phyloP scores from a whole-genome alignment of 1,140 invertebrate genomes.

The Eriosoma lanigerum region DNA sequence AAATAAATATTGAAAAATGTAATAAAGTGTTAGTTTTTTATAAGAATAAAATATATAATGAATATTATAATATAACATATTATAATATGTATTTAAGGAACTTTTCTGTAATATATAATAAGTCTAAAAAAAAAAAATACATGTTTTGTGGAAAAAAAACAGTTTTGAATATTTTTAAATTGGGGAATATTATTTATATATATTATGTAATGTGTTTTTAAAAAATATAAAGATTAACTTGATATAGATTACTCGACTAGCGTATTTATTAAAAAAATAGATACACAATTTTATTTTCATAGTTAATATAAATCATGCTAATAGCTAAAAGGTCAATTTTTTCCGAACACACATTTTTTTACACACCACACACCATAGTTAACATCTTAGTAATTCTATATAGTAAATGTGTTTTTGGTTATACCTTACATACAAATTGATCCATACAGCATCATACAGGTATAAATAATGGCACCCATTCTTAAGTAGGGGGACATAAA shows the following conservation, averaged over 20 bases:
- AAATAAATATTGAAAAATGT: background rate
- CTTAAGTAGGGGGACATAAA: background rate
- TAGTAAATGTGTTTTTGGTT: background rate
- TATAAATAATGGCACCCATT: background rate
- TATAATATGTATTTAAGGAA: conserved; percentile 11
- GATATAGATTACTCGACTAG: background rate
- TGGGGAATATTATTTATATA: background rate
- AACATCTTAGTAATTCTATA: background rate
- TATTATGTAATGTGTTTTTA: background rate
- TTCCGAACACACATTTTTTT: background rate
- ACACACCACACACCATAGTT: too few relatives aligned
- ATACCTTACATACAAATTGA: background rate
- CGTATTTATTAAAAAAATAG: too few relatives aligned
- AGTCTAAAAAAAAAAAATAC: conserved; percentile 21
- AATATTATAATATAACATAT: conserved; percentile 23
- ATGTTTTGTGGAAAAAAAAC: background rate
- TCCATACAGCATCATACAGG: background rate
- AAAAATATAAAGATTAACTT: background rate
- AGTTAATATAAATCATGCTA: background rate
- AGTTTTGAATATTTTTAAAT: background rate
- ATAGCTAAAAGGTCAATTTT: background rate
- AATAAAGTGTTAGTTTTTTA: background rate
- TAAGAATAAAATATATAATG: conserved; percentile 1
- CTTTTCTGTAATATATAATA: conserved; percentile 27
- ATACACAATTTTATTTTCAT: background rate